Percentiles rank a stretch among this genome's conserved stretches.
Evolutionary conservation across 2,888 invertebrate genomes (phyloP).

Genomic region (Suillia variegata): DNA sequence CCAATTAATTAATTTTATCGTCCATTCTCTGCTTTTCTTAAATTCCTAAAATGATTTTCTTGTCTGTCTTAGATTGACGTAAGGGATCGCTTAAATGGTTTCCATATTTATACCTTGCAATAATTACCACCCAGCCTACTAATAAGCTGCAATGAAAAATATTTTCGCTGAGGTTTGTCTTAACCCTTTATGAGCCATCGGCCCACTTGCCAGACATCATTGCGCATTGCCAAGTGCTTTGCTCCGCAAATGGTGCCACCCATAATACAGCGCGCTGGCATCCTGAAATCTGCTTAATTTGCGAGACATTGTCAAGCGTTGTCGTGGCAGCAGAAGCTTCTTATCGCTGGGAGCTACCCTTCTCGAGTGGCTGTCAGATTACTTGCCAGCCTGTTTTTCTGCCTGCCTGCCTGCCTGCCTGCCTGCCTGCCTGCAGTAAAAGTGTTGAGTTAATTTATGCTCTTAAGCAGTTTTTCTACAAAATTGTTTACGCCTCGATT

Average conservation of each 20-base stretch:
- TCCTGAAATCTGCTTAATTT: conserved; percentile 6
- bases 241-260: too few relatives aligned
- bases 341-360: too few relatives aligned
- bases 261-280: too few relatives aligned
- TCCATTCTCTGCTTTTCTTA: too few relatives aligned
- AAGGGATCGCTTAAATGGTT: too few relatives aligned
- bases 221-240: too few relatives aligned
- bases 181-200: not conserved
- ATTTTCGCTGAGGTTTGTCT: not conserved
- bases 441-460: conserved; percentile 14
- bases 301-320: not conserved
- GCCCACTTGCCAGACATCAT: not conserved
- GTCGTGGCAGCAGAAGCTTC: not conserved
- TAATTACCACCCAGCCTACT: too few relatives aligned
- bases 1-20: too few relatives aligned
- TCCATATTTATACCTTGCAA: too few relatives aligned
- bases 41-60: too few relatives aligned
- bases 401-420: conserved; percentile 31
- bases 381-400: conserved; percentile 34
- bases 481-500: not conserved
- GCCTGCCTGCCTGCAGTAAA: not conserved
- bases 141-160: too few relatives aligned
- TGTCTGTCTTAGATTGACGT: too few relatives aligned
- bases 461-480: not conserved
- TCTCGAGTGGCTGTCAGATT: not conserved